A percentile compares a stretch with the other conserved stretches of the same genome.
These are phyloP conservation scores for Origma solitaria DNA, from an alignment of 2,113 vertebrate species.

Conservation along the genomic window DNA sequence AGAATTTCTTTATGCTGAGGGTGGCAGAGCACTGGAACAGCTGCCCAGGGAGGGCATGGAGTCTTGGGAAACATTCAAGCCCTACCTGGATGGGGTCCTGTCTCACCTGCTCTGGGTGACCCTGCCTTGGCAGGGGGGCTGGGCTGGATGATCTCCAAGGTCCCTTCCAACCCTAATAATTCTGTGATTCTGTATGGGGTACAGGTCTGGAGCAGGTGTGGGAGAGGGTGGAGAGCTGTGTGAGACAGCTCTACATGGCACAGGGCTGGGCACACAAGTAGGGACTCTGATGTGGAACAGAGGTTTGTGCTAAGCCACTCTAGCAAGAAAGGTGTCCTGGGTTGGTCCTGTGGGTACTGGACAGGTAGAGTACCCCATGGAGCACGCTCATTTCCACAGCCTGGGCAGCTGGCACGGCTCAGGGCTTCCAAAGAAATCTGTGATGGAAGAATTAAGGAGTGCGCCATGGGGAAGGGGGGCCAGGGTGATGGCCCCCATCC, in stretches of 20 bases:
- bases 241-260: fast-evolving
- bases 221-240: fast-evolving
- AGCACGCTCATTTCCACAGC: background rate
- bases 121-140: background rate
- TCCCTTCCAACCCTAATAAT: background rate
- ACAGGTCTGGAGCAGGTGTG: background rate
- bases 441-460: background rate
- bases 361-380: fast-evolving
- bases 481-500: fast-evolving
- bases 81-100: fast-evolving
- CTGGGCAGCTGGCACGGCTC: fast-evolving
- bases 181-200: background rate
- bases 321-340: background rate
- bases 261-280: too few relatives aligned
- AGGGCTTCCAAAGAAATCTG: background rate
- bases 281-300: background rate
- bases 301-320: background rate
- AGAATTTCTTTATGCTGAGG: background rate
- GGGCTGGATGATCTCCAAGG: background rate
- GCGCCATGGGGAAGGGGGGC: fast-evolving
- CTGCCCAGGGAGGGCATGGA: fast-evolving
- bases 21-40: background rate
- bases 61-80: fast-evolving
- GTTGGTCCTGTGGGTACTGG: background rate
- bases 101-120: background rate